A percentile compares a stretch with the other conserved stretches of the same genome.
These are phyloP conservation scores for Oryzias celebensis DNA, from an alignment of 2,113 vertebrate species.

Conservation along the genomic window DNA sequence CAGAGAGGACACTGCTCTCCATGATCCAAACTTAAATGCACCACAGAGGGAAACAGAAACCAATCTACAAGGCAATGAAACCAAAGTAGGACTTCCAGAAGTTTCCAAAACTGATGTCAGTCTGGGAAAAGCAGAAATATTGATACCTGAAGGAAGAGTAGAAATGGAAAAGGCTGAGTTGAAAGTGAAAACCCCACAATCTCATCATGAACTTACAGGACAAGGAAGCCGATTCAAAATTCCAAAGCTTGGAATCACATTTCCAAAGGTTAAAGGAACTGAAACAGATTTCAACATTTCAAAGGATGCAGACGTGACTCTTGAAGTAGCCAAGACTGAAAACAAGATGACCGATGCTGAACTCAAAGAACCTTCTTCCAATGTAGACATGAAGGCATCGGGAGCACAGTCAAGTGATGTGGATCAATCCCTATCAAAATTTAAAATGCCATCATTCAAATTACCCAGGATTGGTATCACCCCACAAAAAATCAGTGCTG, in stretches of 20 bases:
- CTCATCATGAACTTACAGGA: conserved; percentile 14
- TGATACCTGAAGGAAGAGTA: conserved; percentile 27
- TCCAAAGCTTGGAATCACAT: conserved; percentile 35
- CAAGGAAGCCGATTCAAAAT: conserved; percentile 39
- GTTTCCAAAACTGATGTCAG: conserved; percentile 7
- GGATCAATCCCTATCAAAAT: conserved; percentile 44
- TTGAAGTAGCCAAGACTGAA: conserved; percentile 10
- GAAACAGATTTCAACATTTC: conserved; percentile 20
- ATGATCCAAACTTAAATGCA: conserved; percentile 25
- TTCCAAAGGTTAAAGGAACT: conserved; percentile 40
- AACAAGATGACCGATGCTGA: conserved; percentile 22
- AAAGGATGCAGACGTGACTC: conserved; percentile 13
- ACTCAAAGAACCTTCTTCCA: conserved; percentile 10
- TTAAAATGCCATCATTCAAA: conserved; percentile 51
- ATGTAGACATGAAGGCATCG: conserved; percentile 31
- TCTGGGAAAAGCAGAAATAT: conserved; percentile 28
- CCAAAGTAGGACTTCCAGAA: conserved; percentile 15
- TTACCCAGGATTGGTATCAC: conserved; percentile 56
- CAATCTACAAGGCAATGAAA: conserved; percentile 14
- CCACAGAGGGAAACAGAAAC: conserved; percentile 18
- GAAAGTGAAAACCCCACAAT: conserved; percentile 19
- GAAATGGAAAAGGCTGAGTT: conserved; percentile 37
- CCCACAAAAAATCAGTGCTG: conserved; percentile 14
- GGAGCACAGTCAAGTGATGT: conserved; percentile 1
- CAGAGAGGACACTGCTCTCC: conserved; percentile 3